Conservation (phyloP, 2,888 invertebrate species). For the Acanthoscelides obtectus region DNA sequence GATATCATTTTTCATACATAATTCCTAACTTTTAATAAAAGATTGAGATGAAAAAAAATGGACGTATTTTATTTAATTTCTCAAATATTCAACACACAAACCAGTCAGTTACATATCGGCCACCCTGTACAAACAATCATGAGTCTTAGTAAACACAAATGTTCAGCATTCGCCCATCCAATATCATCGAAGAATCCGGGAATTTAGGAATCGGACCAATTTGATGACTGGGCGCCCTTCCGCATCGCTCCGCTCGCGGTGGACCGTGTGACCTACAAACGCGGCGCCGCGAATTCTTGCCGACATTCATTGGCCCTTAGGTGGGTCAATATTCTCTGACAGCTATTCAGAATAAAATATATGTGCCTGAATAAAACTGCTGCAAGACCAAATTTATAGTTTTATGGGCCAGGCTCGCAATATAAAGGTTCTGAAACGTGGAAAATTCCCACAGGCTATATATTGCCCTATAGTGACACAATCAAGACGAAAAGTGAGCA, state of each 20-base stretch:
- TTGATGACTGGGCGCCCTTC: not conserved
- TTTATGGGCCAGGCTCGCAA: not conserved
- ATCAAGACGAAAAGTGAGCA: not conserved
- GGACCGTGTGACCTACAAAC: not conserved
- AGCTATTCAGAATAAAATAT: not conserved
- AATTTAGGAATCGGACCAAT: no score
- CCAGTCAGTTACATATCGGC: no score
- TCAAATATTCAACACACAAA: no score
- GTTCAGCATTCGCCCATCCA: no score
- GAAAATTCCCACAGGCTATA: not conserved
- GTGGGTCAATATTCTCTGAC: not conserved
- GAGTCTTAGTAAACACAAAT: no score
- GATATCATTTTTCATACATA: no score
- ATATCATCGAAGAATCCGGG: no score
- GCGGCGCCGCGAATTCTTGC: not conserved
- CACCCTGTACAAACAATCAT: no score
- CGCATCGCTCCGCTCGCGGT: not conserved
- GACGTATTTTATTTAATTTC: no score
- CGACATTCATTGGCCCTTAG: not conserved
- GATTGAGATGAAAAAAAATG: no score
- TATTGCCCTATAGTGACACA: not conserved
- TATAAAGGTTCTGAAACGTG: not conserved
- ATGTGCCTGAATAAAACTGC: not conserved
- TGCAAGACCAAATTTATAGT: not conserved
- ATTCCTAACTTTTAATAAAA: no score